Conservation (phyloP, 2,888 invertebrate genomes). For the Erynnis tages region DNA sequence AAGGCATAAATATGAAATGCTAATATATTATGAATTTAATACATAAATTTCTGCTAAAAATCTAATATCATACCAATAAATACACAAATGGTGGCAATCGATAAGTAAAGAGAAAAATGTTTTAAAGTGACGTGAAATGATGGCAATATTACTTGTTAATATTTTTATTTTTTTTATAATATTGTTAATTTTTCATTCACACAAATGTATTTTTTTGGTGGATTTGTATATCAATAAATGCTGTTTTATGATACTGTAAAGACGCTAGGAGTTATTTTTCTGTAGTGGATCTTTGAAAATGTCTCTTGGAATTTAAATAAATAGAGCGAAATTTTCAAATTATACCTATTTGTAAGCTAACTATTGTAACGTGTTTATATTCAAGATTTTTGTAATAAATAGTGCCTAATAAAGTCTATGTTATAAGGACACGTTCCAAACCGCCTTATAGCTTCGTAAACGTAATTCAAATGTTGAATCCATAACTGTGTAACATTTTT, state of each 20-base stretch:
- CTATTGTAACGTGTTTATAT: not conserved
- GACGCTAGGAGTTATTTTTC: slow-evolving; percentile 32
- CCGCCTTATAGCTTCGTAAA: not conserved
- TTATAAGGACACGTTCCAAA: not conserved
- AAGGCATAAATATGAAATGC: no score
- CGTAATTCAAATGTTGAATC: not conserved
- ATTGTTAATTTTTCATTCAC: slow-evolving; percentile 17
- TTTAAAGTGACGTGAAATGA: slow-evolving; percentile 31
- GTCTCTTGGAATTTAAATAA: slow-evolving; percentile 4
- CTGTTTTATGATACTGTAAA: slow-evolving; percentile 33
- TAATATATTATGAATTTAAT: no score
- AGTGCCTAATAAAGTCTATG: not conserved
- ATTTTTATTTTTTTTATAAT: slow-evolving; percentile 7
- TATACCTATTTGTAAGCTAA: not conserved
- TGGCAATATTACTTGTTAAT: slow-evolving; percentile 20
- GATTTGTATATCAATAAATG: slow-evolving; percentile 35
- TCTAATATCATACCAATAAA: slow-evolving; percentile 14
- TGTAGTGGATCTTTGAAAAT: slow-evolving; percentile 14
- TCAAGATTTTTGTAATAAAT: not conserved
- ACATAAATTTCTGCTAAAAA: no score
- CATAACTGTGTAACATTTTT: not conserved
- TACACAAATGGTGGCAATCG: not conserved
- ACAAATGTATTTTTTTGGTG: slow-evolving; percentile 32
- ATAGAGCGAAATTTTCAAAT: not conserved
- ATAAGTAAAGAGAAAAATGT: not conserved